Conservation (phyloP, 2,797 vertebrate species). For the Graptemys geographica region DNA sequence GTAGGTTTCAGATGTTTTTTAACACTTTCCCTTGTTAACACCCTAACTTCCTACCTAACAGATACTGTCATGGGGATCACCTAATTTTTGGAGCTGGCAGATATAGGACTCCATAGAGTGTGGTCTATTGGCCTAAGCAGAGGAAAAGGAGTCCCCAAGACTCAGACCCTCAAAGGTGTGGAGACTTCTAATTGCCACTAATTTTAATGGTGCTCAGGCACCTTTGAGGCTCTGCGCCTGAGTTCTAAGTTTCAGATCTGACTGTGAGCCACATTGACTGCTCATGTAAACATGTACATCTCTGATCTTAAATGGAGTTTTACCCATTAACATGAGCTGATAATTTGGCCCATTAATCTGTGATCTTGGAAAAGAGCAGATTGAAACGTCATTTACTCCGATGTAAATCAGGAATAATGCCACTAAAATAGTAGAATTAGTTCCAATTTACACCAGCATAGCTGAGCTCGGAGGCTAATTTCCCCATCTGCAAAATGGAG, state of each 20-base stretch:
- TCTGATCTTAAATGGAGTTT: slow-evolving; percentile 1
- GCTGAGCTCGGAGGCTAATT: slow-evolving; percentile 52
- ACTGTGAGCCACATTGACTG: background rate
- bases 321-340: slow-evolving; percentile 48
- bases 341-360: slow-evolving; percentile 35
- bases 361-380: slow-evolving; percentile 44
- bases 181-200: too few species aligned
- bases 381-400: slow-evolving; percentile 67
- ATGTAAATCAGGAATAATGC: slow-evolving; percentile 21
- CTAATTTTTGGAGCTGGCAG: slow-evolving; percentile 20
- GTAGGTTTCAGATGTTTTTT: slow-evolving; percentile 28
- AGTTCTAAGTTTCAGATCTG: too few species aligned
- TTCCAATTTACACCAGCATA: slow-evolving; percentile 70
- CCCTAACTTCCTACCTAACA: slow-evolving; percentile 44
- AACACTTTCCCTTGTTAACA: slow-evolving; percentile 1
- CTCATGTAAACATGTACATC: slow-evolving; percentile 55
- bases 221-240: too few species aligned
- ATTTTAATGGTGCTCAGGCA: too few species aligned
- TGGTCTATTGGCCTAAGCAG: slow-evolving; percentile 23
- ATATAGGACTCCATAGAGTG: background rate
- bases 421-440: slow-evolving; percentile 65
- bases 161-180: background rate
- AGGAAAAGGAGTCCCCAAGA: background rate
- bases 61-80: slow-evolving; percentile 30
- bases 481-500: slow-evolving; percentile 53